Percentiles rank a stretch among this genome's conserved stretches.
phyloP scores from a whole-genome alignment of 2,888 invertebrate genomes.

The Molanna angustata region DNA sequence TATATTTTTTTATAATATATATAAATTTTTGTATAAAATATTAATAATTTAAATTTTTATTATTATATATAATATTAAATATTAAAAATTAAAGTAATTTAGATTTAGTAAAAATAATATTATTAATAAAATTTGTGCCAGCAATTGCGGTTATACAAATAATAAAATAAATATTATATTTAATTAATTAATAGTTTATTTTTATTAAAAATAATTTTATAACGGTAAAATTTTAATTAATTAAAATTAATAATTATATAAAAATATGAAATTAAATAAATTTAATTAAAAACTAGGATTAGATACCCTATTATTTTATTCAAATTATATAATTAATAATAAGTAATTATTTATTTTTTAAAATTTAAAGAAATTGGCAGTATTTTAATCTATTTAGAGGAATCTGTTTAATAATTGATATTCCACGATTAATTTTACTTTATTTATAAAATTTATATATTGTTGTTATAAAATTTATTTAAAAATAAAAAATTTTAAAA shows the following conservation, averaged over 20 bases:
- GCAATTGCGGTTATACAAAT: conserved; percentile 69
- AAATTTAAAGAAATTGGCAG: conserved; percentile 70
- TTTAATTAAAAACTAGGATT: conserved; percentile 60
- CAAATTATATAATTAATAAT: conserved; percentile 46
- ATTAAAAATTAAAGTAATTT: conserved; percentile 59
- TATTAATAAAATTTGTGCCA: conserved; percentile 66
- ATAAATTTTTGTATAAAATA: conserved; percentile 50
- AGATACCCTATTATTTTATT: conserved; percentile 65
- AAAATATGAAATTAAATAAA: conserved; percentile 47
- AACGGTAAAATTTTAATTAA: conserved; percentile 57
- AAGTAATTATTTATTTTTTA: conserved; percentile 59
- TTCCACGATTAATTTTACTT: conserved; percentile 57
- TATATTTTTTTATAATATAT: conserved; percentile 56
- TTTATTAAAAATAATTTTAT: conserved; percentile 39
- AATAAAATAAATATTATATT: conserved; percentile 54
- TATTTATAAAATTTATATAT: conserved; percentile 46
- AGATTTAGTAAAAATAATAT: conserved; percentile 58
- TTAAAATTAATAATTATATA: conserved; percentile 40
- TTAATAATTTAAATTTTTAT: conserved; percentile 47
- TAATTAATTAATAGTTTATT: conserved; percentile 1
- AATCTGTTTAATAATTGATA: conserved; percentile 68
- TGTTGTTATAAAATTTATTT: conserved; percentile 44
- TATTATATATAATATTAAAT: conserved; percentile 48
- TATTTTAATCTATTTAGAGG: conserved; percentile 69
- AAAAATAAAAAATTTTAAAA: conserved; percentile 51